phyloP scores from a whole-genome alignment of 23 tunicate genomes.

The Oikopleura vanhoeffeni region DNA sequence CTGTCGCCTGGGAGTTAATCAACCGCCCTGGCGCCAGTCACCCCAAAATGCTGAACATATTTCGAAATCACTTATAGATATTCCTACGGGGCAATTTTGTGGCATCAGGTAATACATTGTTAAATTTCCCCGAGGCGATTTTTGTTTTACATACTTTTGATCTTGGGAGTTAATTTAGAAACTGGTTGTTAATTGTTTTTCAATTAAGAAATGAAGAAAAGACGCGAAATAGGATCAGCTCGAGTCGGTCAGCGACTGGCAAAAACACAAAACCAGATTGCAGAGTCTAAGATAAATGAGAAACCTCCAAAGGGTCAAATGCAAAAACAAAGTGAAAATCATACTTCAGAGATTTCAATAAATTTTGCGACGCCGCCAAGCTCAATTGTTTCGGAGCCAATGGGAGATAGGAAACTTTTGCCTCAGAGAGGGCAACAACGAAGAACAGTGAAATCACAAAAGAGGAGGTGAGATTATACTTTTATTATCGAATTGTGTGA shows the following conservation, averaged over 20 bases:
- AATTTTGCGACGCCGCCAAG: slow-evolving; percentile 1
- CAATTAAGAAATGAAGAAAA: neutral
- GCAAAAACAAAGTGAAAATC: neutral
- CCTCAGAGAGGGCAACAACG: slow-evolving; percentile 1
- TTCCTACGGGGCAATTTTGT: too few relatives aligned
- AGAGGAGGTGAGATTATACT: neutral
- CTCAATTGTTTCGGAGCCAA: neutral
- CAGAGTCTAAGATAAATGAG: neutral
- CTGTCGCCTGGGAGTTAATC: too few relatives aligned
- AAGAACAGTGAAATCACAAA: neutral
- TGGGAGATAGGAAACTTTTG: neutral
- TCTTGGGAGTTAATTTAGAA: neutral
- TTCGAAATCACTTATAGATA: too few relatives aligned
- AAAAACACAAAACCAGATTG: neutral
- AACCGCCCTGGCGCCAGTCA: too few relatives aligned
- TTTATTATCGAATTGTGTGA: too few relatives aligned
- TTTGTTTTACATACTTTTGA: neutral
- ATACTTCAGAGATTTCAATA: neutral
- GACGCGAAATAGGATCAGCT: slow-evolving; percentile 1
- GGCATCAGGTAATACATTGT: too few relatives aligned
- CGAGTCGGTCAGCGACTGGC: neutral
- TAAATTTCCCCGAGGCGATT: neutral
- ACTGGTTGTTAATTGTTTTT: neutral
- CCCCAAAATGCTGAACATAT: too few relatives aligned
- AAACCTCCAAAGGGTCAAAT: neutral